Evolutionary conservation across 2,797 vertebrate genomes (phyloP).

Genomic region (Falco berigora): DNA sequence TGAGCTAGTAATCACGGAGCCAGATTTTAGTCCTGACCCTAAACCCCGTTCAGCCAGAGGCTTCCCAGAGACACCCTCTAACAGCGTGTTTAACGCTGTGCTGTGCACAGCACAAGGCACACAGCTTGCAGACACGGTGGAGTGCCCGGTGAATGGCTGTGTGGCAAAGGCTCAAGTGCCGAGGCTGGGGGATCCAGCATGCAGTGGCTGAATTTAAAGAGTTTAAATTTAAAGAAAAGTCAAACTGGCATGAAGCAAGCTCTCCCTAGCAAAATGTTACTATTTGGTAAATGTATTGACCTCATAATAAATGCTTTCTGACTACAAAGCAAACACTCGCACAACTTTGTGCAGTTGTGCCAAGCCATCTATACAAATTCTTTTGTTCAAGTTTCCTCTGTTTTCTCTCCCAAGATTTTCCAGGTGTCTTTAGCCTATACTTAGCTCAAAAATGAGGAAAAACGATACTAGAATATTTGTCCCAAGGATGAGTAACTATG

Average conservation of each 20-base stretch:
- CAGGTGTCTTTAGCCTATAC: not conserved
- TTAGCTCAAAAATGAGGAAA: not conserved
- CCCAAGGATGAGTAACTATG: not conserved
- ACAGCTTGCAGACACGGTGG: not conserved
- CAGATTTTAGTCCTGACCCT: not conserved
- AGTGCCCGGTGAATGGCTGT: not conserved
- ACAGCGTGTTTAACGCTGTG: fast-evolving
- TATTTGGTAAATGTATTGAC: not conserved
- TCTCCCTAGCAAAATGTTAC: not conserved
- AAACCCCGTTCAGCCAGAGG: not conserved
- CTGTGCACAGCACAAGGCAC: fast-evolving
- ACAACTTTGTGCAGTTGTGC: not conserved
- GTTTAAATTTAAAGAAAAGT: not conserved
- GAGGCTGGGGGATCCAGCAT: fast-evolving
- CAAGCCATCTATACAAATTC: not conserved
- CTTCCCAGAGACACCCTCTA: not conserved
- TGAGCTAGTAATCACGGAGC: not conserved
- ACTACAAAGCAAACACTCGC: not conserved
- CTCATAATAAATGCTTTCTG: not conserved
- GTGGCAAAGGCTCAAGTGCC: not conserved
- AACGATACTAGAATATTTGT: not conserved
- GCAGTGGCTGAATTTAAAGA: not conserved
- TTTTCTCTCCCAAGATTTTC: not conserved
- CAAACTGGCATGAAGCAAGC: not conserved
- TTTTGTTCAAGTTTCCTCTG: not conserved